Base-by-base conservation (phyloP, 2,797 vertebrate species). In the Cottoperca gobio region DNA sequence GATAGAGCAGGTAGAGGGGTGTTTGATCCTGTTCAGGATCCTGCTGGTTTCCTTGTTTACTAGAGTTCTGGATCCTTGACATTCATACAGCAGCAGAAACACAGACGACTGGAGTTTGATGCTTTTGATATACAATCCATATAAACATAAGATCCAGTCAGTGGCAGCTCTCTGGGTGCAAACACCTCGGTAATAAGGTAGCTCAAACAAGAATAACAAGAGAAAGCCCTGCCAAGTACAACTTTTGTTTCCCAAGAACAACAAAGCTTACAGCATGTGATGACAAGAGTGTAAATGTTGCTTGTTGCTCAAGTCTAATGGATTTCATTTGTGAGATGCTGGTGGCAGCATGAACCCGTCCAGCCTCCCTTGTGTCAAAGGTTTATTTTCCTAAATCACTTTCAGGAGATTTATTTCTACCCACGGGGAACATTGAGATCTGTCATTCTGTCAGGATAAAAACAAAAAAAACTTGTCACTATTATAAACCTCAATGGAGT, bases 361-460 rank as follows among this genome's bases (percentile, higher is more conserved):
- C 42, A 50, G 54, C 33, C 31, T 62, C 42, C 39, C 52, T 21
- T 21, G 8, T 67, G 42, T 82, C 45, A 66, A 10, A 50, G 35
- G n/a, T 78, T 83, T 75, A 81, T 84, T 77, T 78, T 63, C 57
- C 83, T 82, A 76, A 81, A 87, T 81, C 31, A 70, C 53, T 70
- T 74, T 81, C 19, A 49, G 21, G 60, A 76, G 46, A 73, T 73
- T 70, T 52, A 43, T 57, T 28, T 69, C 57, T 58, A 52, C 58
- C 49, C 58, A 64, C 11, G 8, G 46, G 46, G 37, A 83, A 86
- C 71, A 86, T 77, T 70, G 24, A 48, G 40, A 76, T 43, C 73
- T 74, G 70, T 82, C 67, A 70, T 53, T 69, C 21, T 68, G 60
- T 43, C 49, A 69, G 53, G 31, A 28, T 23, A 31, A 75, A 72